phyloP scores from a whole-genome alignment of 2,888 invertebrate genomes.

The Andrena minutula region DNA sequence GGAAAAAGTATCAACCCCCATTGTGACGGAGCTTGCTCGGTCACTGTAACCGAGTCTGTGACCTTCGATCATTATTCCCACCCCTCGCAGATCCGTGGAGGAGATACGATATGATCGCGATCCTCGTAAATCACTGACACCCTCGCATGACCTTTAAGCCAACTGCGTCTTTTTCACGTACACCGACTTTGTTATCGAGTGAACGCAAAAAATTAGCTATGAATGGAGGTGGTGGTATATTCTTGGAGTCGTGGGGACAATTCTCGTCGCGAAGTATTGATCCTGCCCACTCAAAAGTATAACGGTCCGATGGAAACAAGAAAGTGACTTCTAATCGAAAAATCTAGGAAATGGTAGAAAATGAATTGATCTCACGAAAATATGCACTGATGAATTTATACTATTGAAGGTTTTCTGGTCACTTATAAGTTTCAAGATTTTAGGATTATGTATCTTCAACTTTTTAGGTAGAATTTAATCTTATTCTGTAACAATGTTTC shows the following conservation, averaged over 20 bases:
- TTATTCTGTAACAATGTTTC: too few relatives aligned
- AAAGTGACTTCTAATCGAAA: background rate
- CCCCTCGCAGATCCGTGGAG: background rate
- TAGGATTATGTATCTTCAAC: too few relatives aligned
- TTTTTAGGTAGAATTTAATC: too few relatives aligned
- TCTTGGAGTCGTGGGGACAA: background rate
- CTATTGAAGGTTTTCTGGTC: too few relatives aligned
- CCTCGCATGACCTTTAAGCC: background rate
- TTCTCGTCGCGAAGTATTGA: background rate
- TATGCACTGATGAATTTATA: too few relatives aligned
- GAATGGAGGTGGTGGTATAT: background rate
- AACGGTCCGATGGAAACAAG: background rate
- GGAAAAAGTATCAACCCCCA: too few relatives aligned
- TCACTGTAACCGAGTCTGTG: background rate
- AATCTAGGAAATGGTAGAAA: background rate
- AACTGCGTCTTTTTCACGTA: background rate
- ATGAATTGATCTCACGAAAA: too few relatives aligned
- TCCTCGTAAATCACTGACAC: conserved; percentile 4
- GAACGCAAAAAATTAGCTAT: background rate
- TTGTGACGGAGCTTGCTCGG: too few relatives aligned
- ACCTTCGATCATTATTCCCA: background rate
- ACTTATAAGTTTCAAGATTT: too few relatives aligned
- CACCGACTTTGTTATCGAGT: background rate
- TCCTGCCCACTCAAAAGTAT: background rate
- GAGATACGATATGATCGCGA: background rate